Evolutionary conservation across 2,888 invertebrate genomes (phyloP), one percentile per base, ranked within the genome.

Genomic region (Portevinia maculata): DNA sequence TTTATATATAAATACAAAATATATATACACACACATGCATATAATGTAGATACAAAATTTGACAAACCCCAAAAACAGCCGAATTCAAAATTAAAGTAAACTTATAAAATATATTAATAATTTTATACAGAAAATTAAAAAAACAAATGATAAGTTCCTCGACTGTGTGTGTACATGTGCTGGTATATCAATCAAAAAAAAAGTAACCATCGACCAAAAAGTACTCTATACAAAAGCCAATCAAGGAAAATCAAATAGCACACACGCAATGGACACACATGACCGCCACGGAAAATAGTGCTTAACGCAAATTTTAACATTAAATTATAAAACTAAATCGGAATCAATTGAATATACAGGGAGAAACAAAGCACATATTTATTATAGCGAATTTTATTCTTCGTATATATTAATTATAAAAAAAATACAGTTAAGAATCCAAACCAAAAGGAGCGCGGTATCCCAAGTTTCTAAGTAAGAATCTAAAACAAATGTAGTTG

Each of bases 401-500:
- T 28, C 55, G 59, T 19, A 17, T 52, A 48, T 52, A 60, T 55
- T 34, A 62, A 39, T 44, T 17, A 50, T 11, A 24, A 64, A 73
- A 32, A 59, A 17, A 37, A 21, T 15, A 34, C 19, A 46, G 55
- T 62, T 57, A 76, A 65, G 52, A 70, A 59, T n/a, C 39, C 57
- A 71, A 46, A 69, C 30, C 57, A 55, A 57, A 52, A 78, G 83
- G 83, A 83, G 83, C 67, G 83, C 83, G 78, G 83, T 83, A 78
- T 60, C 83, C 60, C 78, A 83, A 83, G 83, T 83, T 83, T 83
- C 83, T 83, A 83, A 83, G 83, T 83, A 83, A 83, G 83, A 83
- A 83, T 79, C 74, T 74, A 69, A 71, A 60, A 71, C 55, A 74
- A 67, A 52, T 57, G 69, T 76, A 81, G 76, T 76, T 76, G 53